Percentiles rank a stretch among this genome's conserved stretches.
Evolutionary conservation across 2,113 vertebrate species (phyloP).

Genomic region (Tachuris rubrigastra): DNA sequence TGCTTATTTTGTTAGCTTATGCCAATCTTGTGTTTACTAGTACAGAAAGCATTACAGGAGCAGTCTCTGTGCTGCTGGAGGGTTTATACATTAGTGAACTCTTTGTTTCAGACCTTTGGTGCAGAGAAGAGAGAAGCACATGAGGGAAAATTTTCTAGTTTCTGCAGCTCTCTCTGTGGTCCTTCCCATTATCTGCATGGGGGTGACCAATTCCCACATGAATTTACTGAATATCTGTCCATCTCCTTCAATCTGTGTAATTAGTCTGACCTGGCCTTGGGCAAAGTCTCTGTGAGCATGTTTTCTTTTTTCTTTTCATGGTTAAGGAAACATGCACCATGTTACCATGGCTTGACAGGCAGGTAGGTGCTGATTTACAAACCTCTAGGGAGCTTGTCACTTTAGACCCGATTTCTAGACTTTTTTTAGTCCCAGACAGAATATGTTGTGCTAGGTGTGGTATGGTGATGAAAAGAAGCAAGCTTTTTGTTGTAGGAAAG

Average conservation of each 20-base stretch:
- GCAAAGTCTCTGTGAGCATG: neutral
- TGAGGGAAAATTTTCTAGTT: neutral
- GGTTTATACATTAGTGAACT: neutral
- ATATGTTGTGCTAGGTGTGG: neutral
- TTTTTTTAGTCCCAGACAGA: neutral
- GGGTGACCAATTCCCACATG: neutral
- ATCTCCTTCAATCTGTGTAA: neutral
- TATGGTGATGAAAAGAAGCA: neutral
- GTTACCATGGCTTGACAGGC: neutral
- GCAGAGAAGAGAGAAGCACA: neutral
- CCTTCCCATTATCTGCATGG: neutral
- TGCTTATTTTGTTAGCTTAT: neutral
- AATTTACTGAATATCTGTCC: neutral
- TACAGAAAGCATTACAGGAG: neutral
- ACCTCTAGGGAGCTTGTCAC: neutral
- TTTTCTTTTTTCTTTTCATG: neutral
- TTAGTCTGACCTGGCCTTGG: neutral
- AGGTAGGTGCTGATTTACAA: neutral
- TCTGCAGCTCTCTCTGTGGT: neutral
- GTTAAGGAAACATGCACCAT: neutral
- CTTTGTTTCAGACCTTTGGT: neutral
- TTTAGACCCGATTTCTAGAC: neutral
- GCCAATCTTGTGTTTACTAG: neutral
- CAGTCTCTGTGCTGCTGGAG: neutral
- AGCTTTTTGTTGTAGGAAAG: neutral